These are phyloP conservation scores for Ichneumoninae sp. DNA, from an alignment of 2,888 invertebrate genomes.

Conservation along the genomic window DNA sequence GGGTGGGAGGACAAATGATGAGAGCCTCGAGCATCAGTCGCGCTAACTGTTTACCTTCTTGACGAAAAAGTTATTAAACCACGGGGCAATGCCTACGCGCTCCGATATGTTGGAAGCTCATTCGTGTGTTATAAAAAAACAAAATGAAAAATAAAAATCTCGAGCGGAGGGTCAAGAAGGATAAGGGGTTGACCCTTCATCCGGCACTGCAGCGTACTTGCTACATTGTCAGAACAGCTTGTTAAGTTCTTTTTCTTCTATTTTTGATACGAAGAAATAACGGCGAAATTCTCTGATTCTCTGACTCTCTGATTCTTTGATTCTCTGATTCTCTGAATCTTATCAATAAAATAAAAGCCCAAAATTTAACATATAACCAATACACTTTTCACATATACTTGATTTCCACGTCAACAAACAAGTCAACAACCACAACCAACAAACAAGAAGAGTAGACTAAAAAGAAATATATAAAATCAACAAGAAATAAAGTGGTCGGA, in stretches of 20 bases:
- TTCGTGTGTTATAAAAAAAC: not conserved
- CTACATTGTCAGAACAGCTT: not conserved
- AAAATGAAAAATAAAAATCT: not conserved
- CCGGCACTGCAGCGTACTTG: not conserved
- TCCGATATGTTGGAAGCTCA: constrained; percentile 13
- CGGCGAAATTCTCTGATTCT: too few species aligned
- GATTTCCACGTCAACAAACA: too few species aligned
- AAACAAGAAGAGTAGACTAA: too few species aligned
- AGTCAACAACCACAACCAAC: too few species aligned
- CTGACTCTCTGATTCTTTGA: too few species aligned
- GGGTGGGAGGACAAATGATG: constrained; percentile 50
- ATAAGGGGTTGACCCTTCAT: not conserved
- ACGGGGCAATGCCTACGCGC: not conserved
- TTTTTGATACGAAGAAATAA: too few species aligned
- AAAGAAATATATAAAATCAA: too few species aligned
- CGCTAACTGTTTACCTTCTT: constrained; percentile 33
- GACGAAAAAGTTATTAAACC: constrained; percentile 36
- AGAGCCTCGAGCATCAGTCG: constrained; percentile 24
- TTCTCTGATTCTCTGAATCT: too few species aligned
- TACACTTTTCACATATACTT: too few species aligned
- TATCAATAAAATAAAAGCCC: too few species aligned
- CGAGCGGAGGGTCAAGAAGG: not conserved
- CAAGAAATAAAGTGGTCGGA: too few species aligned
- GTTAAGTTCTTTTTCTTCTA: not conserved
- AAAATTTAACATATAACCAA: too few species aligned